These are phyloP conservation scores for Lepidocyrtoides sp. DNA, from an alignment of 2,888 invertebrate genomes.

Conservation along the genomic window DNA sequence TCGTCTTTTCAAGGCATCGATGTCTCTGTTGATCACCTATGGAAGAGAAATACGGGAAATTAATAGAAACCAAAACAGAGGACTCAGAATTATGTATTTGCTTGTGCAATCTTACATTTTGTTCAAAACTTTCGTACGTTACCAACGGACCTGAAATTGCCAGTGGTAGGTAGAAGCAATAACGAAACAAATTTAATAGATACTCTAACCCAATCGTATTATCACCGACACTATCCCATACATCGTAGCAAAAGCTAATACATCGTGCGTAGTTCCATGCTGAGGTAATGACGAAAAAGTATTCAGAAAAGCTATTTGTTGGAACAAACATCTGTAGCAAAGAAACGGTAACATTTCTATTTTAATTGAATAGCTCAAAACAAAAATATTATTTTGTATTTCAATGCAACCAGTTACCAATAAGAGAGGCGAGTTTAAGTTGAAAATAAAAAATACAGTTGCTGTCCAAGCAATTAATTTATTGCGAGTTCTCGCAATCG, in stretches of 20 bases:
- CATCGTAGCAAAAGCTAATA: constrained; percentile 91
- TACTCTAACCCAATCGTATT: constrained; percentile 74
- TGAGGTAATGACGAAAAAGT: constrained; percentile 91
- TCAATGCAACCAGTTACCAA: no score
- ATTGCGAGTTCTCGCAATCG: constrained; percentile 87
- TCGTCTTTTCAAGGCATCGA: not conserved
- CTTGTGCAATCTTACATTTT: constrained; percentile 87
- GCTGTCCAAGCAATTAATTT: constrained; percentile 89
- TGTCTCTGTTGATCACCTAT: constrained; percentile 64
- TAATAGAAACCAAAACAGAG: not conserved
- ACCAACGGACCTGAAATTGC: constrained; percentile 95
- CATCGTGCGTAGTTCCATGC: constrained; percentile 88
- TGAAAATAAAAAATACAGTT: constrained; percentile 88
- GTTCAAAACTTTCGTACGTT: constrained; percentile 91
- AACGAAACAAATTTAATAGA: constrained; percentile 89
- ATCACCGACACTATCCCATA: constrained; percentile 84
- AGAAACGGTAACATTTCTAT: no score
- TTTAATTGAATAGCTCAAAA: no score
- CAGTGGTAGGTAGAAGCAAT: constrained; percentile 94
- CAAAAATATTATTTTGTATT: no score
- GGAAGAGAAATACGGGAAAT: not conserved
- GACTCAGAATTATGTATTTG: not conserved
- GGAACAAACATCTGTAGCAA: constrained; percentile 71
- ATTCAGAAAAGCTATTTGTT: constrained; percentile 64
- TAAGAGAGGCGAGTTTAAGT: constrained; percentile 87